phyloP scores from a whole-genome alignment of 2,797 vertebrate genomes.

The Cheirogaleus major region DNA sequence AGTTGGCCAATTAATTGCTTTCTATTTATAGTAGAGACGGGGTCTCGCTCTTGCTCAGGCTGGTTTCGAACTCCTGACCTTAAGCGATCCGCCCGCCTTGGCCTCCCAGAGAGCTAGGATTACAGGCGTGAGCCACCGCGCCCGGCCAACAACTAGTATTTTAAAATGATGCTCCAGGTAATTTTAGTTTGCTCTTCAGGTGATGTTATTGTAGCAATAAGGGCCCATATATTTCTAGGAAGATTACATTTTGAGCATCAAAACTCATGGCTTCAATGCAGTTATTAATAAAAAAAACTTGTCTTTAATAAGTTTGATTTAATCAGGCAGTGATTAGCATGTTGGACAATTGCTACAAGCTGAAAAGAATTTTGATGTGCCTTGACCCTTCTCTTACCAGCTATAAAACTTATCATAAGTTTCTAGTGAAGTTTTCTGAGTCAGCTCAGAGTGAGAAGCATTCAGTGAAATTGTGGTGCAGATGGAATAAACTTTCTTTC shows the following conservation, averaged over 20 bases:
- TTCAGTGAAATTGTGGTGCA: neutral
- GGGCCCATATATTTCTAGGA: neutral
- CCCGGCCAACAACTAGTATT: rapidly evolving
- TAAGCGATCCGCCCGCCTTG: too few relatives aligned
- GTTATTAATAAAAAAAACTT: neutral
- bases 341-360: neutral
- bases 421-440: neutral
- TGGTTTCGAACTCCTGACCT: too few relatives aligned
- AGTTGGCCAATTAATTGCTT: too few relatives aligned
- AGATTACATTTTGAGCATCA: neutral
- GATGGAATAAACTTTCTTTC: neutral
- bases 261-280: neutral
- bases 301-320: conserved; percentile 13
- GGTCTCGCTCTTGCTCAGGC: too few relatives aligned
- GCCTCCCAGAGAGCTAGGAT: too few relatives aligned
- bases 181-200: neutral
- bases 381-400: neutral
- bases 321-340: conserved; percentile 13
- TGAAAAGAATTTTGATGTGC: neutral
- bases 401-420: neutral
- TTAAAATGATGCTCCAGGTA: neutral
- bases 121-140: too few relatives aligned
- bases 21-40: too few relatives aligned
- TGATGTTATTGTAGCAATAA: conserved; percentile 13
- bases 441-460: neutral